phyloP scores from a whole-genome alignment of 2,113 vertebrate genomes.

The Suncus etruscus region DNA sequence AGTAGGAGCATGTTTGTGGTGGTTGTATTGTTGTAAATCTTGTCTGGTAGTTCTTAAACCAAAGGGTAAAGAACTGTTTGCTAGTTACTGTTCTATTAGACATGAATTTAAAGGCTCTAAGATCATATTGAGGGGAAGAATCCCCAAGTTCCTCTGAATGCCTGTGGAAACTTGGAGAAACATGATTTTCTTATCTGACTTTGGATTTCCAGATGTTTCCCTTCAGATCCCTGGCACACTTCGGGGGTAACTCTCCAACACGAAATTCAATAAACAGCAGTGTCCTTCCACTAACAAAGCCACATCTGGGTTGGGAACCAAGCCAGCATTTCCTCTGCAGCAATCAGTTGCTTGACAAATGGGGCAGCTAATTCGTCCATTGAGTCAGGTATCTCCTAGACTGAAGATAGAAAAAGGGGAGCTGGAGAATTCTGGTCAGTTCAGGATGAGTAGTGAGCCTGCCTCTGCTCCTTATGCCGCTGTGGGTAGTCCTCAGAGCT shows the following conservation, averaged over 20 bases:
- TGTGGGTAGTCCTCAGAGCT: conserved; percentile 22
- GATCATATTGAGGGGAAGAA: conserved; percentile 9
- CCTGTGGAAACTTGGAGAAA: neutral
- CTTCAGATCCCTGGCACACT: neutral
- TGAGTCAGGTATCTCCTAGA: conserved; percentile 24
- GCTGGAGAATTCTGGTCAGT: neutral
- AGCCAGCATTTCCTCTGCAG: neutral
- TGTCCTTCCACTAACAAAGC: neutral
- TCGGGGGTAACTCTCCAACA: neutral
- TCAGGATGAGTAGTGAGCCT: neutral
- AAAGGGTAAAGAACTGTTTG: neutral
- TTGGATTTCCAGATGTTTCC: conserved; percentile 37
- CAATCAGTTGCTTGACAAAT: conserved; percentile 6
- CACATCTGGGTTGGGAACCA: too few species aligned
- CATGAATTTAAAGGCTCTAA: conserved; percentile 56
- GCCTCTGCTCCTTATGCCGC: neutral
- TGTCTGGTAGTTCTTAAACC: neutral
- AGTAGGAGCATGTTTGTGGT: conserved; percentile 11
- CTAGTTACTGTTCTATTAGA: conserved; percentile 21
- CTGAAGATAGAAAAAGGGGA: conserved; percentile 17
- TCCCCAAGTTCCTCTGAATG: neutral
- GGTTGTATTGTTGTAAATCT: conserved; percentile 21
- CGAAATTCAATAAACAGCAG: neutral
- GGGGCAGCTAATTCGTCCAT: neutral
- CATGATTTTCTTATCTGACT: neutral